A percentile compares a stretch with the other conserved stretches of the same genome.
phyloP scores from a whole-genome alignment of 1,140 invertebrate species.

The Drosophila quadrilineata region DNA sequence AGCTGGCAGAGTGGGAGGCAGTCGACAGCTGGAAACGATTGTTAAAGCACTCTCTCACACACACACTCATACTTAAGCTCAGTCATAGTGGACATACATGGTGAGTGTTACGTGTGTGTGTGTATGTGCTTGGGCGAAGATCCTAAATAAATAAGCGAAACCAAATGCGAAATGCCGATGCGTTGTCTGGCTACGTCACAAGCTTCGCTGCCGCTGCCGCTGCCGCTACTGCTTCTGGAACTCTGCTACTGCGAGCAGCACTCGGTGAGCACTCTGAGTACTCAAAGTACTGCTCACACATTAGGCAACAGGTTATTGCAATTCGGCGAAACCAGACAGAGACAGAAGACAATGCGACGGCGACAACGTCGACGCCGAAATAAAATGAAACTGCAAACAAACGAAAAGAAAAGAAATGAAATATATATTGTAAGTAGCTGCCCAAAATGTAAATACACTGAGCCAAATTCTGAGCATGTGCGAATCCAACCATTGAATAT shows the following conservation, averaged over 20 bases:
- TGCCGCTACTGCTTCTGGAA: constrained; percentile 28
- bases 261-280: neutral
- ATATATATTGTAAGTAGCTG: constrained; percentile 77
- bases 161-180: constrained; percentile 35
- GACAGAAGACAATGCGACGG: constrained; percentile 53
- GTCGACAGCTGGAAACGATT: constrained; percentile 43
- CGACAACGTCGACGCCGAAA: constrained; percentile 35
- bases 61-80: too few species aligned
- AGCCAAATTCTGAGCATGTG: constrained; percentile 38
- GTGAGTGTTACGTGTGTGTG: constrained; percentile 15
- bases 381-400: constrained; percentile 41
- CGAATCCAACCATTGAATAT: constrained; percentile 3
- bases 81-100: neutral
- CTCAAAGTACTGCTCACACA: constrained; percentile 44
- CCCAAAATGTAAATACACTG: constrained; percentile 72
- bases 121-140: constrained; percentile 38
- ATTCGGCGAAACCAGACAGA: constrained; percentile 66
- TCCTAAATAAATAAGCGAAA: constrained; percentile 63
- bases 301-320: constrained; percentile 79
- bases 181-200: constrained; percentile 14
- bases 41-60: constrained; percentile 43
- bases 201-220: too few species aligned
- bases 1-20: constrained; percentile 6
- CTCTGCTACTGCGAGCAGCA: constrained; percentile 18
- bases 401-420: constrained; percentile 29